Conservation (phyloP, 2,888 invertebrate genomes). For the Nymphalis polychloros region DNA sequence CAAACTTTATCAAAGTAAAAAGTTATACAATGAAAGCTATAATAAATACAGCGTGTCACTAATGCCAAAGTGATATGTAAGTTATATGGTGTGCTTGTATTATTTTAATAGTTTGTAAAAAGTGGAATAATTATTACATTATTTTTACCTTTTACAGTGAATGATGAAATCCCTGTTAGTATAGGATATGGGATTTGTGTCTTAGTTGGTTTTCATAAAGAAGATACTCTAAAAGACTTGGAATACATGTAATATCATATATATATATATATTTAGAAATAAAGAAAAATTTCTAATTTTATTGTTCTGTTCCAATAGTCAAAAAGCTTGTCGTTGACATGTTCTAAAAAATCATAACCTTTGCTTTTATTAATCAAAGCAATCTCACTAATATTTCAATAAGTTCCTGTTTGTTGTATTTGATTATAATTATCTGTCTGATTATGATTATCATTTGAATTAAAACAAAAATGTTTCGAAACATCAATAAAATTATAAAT, state of each 20-base stretch:
- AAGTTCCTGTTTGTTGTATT: too few relatives aligned
- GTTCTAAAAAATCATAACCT: too few relatives aligned
- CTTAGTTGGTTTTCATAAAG: constrained; percentile 32
- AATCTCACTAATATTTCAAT: too few relatives aligned
- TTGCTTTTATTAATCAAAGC: too few relatives aligned
- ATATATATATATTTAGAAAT: neutral
- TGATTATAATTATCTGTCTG: too few relatives aligned
- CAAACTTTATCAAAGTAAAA: neutral
- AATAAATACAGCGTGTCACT: constrained; percentile 23
- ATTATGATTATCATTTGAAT: too few relatives aligned
- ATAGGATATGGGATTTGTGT: constrained; percentile 25
- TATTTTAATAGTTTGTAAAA: neutral
- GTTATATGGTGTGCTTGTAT: neutral
- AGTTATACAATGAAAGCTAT: constrained; percentile 21
- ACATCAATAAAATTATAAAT: too few relatives aligned
- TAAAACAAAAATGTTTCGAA: too few relatives aligned
- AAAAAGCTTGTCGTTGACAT: too few relatives aligned
- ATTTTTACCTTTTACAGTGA: constrained; percentile 19
- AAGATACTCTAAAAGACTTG: constrained; percentile 29
- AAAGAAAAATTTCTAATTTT: neutral
- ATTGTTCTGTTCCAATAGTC: too few relatives aligned
- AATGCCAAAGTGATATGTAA: constrained; percentile 27
- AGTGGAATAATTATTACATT: neutral
- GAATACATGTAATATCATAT: constrained; percentile 26
- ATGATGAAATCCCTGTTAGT: constrained; percentile 24